Evolutionary conservation across 2,888 invertebrate species (phyloP), one percentile per base, ranked within the genome.

Genomic region (Neuroscelio doddi): DNA sequence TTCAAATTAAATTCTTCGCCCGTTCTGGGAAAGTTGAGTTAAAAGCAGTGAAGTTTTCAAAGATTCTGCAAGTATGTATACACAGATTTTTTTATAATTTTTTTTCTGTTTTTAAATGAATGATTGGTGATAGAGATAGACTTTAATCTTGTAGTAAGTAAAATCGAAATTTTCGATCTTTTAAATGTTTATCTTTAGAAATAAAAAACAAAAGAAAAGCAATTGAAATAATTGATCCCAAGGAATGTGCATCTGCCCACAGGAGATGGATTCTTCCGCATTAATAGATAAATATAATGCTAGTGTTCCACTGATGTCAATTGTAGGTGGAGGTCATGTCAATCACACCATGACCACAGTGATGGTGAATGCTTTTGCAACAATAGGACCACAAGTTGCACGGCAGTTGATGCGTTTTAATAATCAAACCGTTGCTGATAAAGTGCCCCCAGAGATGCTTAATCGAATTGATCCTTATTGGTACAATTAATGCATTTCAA

Each of bases 401-500:
- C 71, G 75, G 4, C 82, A 81, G 44, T 70, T 63, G 24, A 80
- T 81, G 79, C 69, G 69, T 9, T 80, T 69, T 42, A 80, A 72
- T 42, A 95, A 95, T 87, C 88, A 91, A 79, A 93, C 94, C 57
- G 93, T 94, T 68, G 92, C 92, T 71, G 94, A 95, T 85, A 93
- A 91, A 85, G 79, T 82, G 8, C 87, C 89, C 41, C 89, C 90
- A 29, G 92, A 93, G 34, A 91, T 93, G 91, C 85, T 92, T 69
- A 90, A 91, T 82, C 86, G 92, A 86, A 86, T 93, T 67, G 92
- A 93, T 83, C 87, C 93, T 47, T 90, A 80, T 50, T 84, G 83
- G 83, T 82, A 71, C 57, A 21, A 21, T 3, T 21, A 21, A 21
- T 21, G 21, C 21, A 3, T n/a, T n/a, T n/a, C n/a, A n/a, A n/a